Percentiles rank a stretch among this genome's conserved stretches.
Conservation (phyloP, 2,113 vertebrate species). For the Nothoprocta perdicaria region DNA sequence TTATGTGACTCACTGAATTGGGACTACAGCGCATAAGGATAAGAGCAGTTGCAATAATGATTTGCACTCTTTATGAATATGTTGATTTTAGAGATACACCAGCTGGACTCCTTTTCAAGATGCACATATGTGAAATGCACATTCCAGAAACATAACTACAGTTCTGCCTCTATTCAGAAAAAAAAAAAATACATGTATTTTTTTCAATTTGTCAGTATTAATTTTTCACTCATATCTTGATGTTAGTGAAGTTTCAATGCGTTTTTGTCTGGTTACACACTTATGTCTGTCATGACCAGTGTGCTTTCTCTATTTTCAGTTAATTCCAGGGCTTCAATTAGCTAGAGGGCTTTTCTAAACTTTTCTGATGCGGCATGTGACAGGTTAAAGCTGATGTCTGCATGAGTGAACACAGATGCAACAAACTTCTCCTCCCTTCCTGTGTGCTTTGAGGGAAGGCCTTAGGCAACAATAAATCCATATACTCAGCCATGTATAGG, state of each 20-base stretch:
- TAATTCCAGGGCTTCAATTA: neutral
- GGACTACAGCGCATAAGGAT: conserved; percentile 1
- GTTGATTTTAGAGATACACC: conserved; percentile 35
- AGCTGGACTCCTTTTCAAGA: conserved; percentile 37
- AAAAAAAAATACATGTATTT: neutral
- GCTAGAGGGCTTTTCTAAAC: conserved; percentile 15
- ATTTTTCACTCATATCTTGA: conserved; percentile 2
- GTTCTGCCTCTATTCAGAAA: neutral
- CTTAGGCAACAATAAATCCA: conserved; percentile 29
- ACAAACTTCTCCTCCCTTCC: conserved; percentile 58
- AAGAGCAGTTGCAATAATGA: conserved; percentile 1
- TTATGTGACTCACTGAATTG: conserved; percentile 33
- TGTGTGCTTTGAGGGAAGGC: neutral
- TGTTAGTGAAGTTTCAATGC: neutral
- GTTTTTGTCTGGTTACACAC: neutral
- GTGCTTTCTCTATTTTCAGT: neutral
- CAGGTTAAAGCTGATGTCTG: neutral
- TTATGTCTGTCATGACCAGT: neutral
- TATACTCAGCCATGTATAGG: neutral
- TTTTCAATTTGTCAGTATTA: neutral
- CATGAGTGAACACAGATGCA: conserved; percentile 21
- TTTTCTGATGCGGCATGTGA: neutral
- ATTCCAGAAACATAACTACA: neutral
- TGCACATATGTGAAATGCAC: accelerated
- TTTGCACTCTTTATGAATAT: conserved; percentile 53